Evolutionary conservation across 2,113 vertebrate genomes (phyloP).

Genomic region (Pavo muticus): DNA sequence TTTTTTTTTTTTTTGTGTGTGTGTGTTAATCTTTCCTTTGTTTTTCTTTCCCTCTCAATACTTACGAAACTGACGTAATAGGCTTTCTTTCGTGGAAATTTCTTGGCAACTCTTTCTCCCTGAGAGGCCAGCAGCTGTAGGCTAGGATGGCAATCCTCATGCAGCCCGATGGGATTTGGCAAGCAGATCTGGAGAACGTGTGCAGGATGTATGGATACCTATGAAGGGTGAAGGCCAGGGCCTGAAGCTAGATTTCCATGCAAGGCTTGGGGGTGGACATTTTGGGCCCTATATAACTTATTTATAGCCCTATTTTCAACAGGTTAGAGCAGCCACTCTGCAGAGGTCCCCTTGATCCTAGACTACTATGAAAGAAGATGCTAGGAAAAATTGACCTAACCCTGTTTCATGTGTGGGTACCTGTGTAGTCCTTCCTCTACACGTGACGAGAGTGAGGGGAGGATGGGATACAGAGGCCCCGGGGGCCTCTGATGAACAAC

Average conservation of each 20-base stretch:
- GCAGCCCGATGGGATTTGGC: not conserved
- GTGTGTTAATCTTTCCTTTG: not conserved
- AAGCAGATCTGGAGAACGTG: not conserved
- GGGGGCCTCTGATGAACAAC: not conserved
- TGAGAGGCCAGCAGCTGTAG: not conserved
- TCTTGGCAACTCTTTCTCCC: not conserved
- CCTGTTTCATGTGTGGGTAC: no score
- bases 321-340: not conserved
- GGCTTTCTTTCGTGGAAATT: not conserved
- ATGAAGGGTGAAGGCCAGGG: not conserved
- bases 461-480: no score
- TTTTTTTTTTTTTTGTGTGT: not conserved
- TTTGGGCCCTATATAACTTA: not conserved
- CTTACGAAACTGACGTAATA: not conserved
- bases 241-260: not conserved
- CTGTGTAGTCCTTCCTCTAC: no score
- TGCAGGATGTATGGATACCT: not conserved
- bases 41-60: not conserved
- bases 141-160: not conserved
- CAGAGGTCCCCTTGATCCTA: not conserved
- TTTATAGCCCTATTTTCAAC: not conserved
- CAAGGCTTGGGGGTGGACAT: not conserved
- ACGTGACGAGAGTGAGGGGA: no score
- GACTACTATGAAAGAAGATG: no score
- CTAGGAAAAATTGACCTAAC: no score